These are phyloP conservation scores for Chionodraco myersi DNA, from an alignment of 2,113 vertebrate genomes.

Conservation along the genomic window DNA sequence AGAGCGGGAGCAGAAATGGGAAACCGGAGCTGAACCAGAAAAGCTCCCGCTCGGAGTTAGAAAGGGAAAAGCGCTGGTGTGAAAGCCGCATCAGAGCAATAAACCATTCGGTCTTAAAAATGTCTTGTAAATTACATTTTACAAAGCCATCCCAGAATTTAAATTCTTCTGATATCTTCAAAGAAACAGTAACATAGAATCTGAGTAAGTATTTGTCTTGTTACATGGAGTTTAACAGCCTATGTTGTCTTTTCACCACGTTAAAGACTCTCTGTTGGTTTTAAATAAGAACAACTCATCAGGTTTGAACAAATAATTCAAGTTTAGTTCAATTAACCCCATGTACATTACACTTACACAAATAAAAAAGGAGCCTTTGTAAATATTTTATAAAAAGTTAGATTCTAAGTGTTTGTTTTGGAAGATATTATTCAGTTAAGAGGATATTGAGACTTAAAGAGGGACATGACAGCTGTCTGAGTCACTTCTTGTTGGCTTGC, in stretches of 20 bases:
- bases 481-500: neutral
- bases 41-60: no score
- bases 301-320: neutral
- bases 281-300: neutral
- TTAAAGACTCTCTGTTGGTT: neutral
- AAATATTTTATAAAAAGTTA: neutral
- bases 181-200: neutral
- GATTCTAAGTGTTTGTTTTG: neutral
- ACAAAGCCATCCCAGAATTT: no score
- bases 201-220: no score
- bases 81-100: no score
- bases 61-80: no score
- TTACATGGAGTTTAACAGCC: neutral
- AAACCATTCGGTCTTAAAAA: no score
- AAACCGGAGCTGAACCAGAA: no score
- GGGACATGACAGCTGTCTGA: neutral
- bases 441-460: constrained; percentile 1
- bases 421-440: neutral
- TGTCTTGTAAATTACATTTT: no score
- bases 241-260: neutral
- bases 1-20: no score
- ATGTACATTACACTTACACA: neutral
- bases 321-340: neutral
- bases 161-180: neutral
- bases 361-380: no score